phyloP scores from a whole-genome alignment of 2,113 vertebrate species.

The Actenoides lindsayi region DNA sequence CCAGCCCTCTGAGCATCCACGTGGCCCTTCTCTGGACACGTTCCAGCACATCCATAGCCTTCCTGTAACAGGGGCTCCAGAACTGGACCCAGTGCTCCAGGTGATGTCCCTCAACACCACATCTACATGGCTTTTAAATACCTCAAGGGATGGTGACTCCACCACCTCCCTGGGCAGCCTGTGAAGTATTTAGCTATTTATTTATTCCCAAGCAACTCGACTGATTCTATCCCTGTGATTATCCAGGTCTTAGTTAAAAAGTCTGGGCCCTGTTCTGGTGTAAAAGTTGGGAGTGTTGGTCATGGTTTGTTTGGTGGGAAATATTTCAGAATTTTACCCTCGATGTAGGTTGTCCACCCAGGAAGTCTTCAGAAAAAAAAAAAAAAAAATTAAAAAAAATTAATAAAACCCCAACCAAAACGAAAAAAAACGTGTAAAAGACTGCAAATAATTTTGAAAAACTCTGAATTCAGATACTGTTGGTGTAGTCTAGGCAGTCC shows the following conservation, averaged over 20 bases:
- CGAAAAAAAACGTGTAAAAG: not conserved
- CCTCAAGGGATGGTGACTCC: no score
- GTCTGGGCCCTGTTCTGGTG: not conserved
- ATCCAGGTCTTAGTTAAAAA: not conserved
- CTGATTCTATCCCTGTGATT: not conserved
- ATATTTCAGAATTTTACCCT: not conserved
- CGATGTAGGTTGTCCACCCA: fast-evolving
- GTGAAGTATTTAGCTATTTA: no score
- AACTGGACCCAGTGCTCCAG: no score
- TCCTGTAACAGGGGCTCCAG: no score
- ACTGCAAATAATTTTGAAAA: not conserved
- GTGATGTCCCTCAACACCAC: no score
- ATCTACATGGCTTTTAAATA: no score
- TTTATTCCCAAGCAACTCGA: not conserved
- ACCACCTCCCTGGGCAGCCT: no score
- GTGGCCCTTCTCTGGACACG: no score
- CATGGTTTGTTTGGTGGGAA: not conserved
- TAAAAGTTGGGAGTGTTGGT: not conserved
- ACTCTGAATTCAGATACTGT: not conserved
- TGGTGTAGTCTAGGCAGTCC: not conserved
- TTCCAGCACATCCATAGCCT: no score
- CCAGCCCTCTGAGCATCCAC: no score
- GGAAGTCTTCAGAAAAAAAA: not conserved
- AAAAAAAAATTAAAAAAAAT: no score
- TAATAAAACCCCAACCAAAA: no score